Evolutionary conservation across 2,113 vertebrate genomes (phyloP).

Genomic region (Gnathonemus longibarbis): DNA sequence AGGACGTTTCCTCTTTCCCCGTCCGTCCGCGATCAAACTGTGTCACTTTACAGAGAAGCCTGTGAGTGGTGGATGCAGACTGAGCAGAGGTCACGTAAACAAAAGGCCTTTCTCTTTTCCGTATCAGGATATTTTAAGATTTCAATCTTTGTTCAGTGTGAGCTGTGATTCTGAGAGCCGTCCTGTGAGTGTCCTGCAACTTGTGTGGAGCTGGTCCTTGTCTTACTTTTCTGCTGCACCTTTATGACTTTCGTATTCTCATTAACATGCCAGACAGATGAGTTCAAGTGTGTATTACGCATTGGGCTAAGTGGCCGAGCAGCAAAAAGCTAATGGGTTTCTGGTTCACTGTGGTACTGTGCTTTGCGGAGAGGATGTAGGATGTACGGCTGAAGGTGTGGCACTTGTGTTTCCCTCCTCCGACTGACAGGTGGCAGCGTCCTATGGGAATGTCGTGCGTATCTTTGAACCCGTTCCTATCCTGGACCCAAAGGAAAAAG

Average conservation of each 20-base stretch:
- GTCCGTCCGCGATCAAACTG: not conserved
- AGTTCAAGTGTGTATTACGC: not conserved
- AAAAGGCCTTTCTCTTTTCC: not conserved
- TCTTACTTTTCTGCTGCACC: not conserved
- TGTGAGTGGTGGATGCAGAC: not conserved
- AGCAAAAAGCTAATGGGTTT: not conserved
- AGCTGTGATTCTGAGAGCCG: not conserved
- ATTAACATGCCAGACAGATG: not conserved
- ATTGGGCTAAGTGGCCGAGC: not conserved
- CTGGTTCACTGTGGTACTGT: not conserved
- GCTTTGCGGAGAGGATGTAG: not conserved
- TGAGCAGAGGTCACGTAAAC: not conserved
- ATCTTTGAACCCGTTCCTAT: constrained; percentile 83
- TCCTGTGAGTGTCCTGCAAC: not conserved
- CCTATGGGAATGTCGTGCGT: constrained; percentile 83
- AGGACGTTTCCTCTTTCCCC: not conserved
- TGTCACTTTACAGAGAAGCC: not conserved
- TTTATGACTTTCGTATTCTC: not conserved
- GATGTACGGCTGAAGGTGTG: not conserved
- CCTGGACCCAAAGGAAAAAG: constrained; percentile 62
- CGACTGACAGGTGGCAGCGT: constrained; percentile 85
- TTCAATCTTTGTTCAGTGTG: not conserved
- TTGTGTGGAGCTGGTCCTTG: not conserved
- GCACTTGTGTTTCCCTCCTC: not conserved
- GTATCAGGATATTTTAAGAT: not conserved